Conservation (phyloP, 2,113 vertebrate genomes). For the Brachirus orientalis region DNA sequence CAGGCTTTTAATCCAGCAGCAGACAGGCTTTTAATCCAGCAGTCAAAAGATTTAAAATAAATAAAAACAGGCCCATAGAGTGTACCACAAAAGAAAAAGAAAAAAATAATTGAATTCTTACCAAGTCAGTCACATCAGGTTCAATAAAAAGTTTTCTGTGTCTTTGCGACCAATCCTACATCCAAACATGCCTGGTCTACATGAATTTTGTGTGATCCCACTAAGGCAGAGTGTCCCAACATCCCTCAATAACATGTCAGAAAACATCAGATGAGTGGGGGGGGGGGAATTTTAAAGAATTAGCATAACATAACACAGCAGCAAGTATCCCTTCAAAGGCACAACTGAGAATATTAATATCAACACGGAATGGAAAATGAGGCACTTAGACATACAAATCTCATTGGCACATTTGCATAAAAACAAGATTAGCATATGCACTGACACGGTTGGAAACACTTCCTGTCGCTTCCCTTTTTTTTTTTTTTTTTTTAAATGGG, state of each 20-base stretch:
- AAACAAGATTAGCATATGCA: conserved; percentile 79
- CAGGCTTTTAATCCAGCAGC: no score
- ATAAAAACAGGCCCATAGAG: no score
- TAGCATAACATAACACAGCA: conserved; percentile 66
- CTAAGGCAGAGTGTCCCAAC: conserved; percentile 38
- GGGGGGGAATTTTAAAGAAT: conserved; percentile 50
- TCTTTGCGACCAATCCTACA: no score
- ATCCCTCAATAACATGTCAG: conserved; percentile 45
- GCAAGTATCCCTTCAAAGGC: conserved; percentile 79
- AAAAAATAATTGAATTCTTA: no score
- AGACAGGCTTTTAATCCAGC: no score
- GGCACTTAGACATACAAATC: conserved; percentile 80
- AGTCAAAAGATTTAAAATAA: no score
- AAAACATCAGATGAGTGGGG: conserved; percentile 59
- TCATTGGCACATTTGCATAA: conserved; percentile 76
- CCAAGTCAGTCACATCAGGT: conserved; percentile 29
- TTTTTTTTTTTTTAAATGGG: background rate
- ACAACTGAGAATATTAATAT: conserved; percentile 78
- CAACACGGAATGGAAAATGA: conserved; percentile 79
- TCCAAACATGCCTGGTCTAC: no score
- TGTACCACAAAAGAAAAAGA: no score
- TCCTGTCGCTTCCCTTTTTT: conserved; percentile 33
- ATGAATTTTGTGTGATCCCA: conserved; percentile 43
- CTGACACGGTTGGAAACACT: conserved; percentile 66
- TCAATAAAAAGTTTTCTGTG: background rate